Conservation (phyloP, 2,888 invertebrate species). For the Mythimna impura region DNA sequence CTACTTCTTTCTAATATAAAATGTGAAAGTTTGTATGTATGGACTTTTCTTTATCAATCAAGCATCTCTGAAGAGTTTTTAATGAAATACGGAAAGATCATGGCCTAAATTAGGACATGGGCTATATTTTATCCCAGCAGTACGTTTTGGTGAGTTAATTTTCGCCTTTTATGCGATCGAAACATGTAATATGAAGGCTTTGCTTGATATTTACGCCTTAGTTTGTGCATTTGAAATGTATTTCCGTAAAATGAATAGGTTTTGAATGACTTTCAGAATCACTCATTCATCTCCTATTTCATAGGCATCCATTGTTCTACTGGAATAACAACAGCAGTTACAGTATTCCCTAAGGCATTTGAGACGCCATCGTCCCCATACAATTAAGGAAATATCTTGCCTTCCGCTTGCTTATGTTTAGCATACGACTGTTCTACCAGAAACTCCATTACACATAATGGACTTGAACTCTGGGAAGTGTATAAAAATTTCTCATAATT, state of each 20-base stretch:
- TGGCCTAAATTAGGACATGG: not conserved
- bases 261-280: not conserved
- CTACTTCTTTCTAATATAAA: not conserved
- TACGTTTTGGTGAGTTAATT: too few relatives aligned
- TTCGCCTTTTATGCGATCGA: too few relatives aligned
- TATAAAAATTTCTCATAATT: not conserved
- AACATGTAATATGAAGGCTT: too few relatives aligned
- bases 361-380: not conserved
- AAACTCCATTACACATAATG: not conserved
- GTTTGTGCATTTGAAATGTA: not conserved
- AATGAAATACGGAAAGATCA: not conserved
- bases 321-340: not conserved
- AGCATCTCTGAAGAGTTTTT: not conserved
- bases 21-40: not conserved
- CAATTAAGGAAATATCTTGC: constrained; percentile 16
- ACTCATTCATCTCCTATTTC: not conserved
- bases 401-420: constrained; percentile 2
- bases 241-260: not conserved
- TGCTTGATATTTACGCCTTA: too few relatives aligned
- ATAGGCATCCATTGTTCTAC: constrained; percentile 9
- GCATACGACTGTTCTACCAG: not conserved
- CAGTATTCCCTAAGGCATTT: not conserved
- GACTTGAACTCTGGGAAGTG: not conserved
- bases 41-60: not conserved
- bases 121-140: too few relatives aligned